Conservation (phyloP, 2,888 invertebrate species). For the Clunio marinus region DNA sequence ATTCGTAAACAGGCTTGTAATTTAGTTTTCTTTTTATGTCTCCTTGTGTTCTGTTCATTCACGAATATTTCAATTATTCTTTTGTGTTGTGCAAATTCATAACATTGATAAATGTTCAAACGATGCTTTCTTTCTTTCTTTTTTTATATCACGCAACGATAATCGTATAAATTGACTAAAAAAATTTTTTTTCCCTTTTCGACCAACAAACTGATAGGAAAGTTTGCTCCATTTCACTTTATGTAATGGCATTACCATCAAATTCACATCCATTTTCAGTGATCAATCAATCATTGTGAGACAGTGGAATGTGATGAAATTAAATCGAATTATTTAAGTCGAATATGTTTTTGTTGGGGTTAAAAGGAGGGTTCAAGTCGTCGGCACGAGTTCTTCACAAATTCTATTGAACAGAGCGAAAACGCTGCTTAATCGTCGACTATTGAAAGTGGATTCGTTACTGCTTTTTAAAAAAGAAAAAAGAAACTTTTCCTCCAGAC, state of each 20-base stretch:
- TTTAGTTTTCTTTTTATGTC: neutral
- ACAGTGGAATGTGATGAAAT: slow-evolving; percentile 23
- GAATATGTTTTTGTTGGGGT: neutral
- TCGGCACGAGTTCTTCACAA: no score
- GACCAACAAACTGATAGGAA: neutral
- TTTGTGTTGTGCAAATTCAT: neutral
- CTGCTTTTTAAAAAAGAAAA: neutral
- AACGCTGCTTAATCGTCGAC: no score
- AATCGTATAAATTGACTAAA: slow-evolving; percentile 13
- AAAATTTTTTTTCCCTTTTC: no score
- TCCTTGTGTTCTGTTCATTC: neutral
- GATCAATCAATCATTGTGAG: slow-evolving; percentile 36
- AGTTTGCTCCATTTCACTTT: slow-evolving; percentile 1
- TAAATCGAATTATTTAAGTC: slow-evolving; percentile 4
- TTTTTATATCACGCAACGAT: neutral
- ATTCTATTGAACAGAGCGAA: no score
- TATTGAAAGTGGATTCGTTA: no score
- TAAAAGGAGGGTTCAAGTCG: neutral
- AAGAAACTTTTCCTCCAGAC: neutral
- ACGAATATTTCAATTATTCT: neutral
- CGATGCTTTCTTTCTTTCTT: no score
- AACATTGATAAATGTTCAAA: neutral
- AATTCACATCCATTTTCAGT: slow-evolving; percentile 17
- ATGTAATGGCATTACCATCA: neutral
- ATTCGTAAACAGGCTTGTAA: neutral